Evolutionary conservation across 2,113 vertebrate genomes (phyloP), one percentile per base, ranked within the genome.

Genomic region (Ibidorhyncha struthersii): DNA sequence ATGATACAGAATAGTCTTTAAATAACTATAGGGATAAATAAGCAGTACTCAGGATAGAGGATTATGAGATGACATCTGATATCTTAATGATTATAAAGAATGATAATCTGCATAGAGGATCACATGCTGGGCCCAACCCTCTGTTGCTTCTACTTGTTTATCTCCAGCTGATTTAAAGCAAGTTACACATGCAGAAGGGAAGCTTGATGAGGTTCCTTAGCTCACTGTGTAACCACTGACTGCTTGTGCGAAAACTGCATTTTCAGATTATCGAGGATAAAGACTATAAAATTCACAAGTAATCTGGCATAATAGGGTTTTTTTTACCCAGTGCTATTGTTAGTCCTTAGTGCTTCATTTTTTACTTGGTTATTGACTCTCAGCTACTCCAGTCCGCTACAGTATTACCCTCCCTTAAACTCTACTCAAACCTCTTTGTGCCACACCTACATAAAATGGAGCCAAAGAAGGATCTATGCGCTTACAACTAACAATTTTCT

Each of bases 1-100:
- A 96, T 92, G 83, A 97, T 76, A 98, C 89, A 97, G 70, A 97
- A 94, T 53, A 97, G 86, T 86, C 77, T 98, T 98, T 97, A 97
- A 98, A 96, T 69, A 92, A 92, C 71, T 92, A 85, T 47, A 43
- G 29, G 73, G 78, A 79, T 95, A 92, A 86, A 84, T 38, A 40
- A 40, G 32, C 26, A 65, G 53, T 85, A 93, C 83, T 97, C 61
- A 72, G 82, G 80, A 91, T 49, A 95, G 86, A 94, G 83, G 81
- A 79, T 83, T 95, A 52, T 43, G 49, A 88, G 27, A 49, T 83
- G 94, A 74, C 26, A 80, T 90, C 50, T 87, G 84, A 84, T 95
- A 88, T 16, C 36, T 95, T 63, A 50, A 74, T 87, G 89, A 84
- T 91, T 76, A 86, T 85, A 65, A 93, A 89, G 74, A 89, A 92